Base-by-base conservation (phyloP, 2,888 invertebrate genomes). In the Deroplatys truncata region DNA sequence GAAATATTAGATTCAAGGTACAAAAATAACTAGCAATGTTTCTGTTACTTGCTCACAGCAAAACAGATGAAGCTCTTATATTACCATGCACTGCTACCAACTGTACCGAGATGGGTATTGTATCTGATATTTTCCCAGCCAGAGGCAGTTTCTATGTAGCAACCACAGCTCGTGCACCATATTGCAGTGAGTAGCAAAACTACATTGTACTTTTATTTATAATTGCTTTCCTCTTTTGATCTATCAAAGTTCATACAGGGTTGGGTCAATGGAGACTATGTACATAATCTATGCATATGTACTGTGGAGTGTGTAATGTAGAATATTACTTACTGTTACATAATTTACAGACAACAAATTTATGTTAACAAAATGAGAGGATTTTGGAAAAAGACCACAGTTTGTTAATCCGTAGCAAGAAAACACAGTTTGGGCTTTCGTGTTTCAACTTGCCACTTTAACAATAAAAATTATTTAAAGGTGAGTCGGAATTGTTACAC, bases 51-150 rank as follows among this genome's bases (percentile, higher is more conserved):
- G 10, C 28, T 28, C 88, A 10, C 84, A 88, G 88, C 28, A 28
- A 84, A 15, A 20, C 49, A 29, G 43, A 86, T 25, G 82, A 31
- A 16, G 82, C 88, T 25, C 15, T 89, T 10, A 20, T 29, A 16
- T 25, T 84, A 20, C 92, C 93, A 0, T 94, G 95, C 90, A 91
- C 92, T 43, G 86, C 91, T 0, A 92, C 92, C 0, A 93, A 93
- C 8, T 95, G 95, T 90, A 92, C 94, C 0, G 95, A 94, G 92
- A 95, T 95, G 95, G 95, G 95, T 25, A 95, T 95, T 91, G 92
- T 92, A 20, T 94, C 95, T 0, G 92, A 93, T 0, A 89, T 92
- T 88, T 93, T 93, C 31, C 92, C 93, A 3, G 94, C 94, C 0
- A 92, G 92, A 0, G 95, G 95, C 0, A 92, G 93, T 0, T 95